Evolutionary conservation across 2,113 vertebrate genomes (phyloP).

Genomic region (Nothoprocta pentlandii): DNA sequence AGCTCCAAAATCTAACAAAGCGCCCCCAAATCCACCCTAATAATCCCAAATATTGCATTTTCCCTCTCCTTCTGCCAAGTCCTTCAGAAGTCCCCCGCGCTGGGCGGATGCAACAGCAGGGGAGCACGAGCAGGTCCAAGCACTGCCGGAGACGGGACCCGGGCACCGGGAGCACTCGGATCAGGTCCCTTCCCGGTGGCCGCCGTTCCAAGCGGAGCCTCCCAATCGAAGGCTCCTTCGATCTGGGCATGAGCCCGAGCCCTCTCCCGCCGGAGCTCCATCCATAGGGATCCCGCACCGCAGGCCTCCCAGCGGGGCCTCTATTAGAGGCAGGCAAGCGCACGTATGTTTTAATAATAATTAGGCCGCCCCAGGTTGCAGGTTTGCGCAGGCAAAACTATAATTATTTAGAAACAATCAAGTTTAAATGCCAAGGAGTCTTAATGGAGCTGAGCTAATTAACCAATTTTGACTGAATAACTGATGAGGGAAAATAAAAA

Average conservation of each 20-base stretch:
- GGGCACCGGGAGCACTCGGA: too few relatives aligned
- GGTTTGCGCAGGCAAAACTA: constrained; percentile 71
- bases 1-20: too few relatives aligned
- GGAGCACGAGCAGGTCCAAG: too few relatives aligned
- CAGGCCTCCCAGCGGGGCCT: constrained; percentile 32
- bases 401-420: constrained; percentile 74
- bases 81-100: background rate
- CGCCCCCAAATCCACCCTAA: too few relatives aligned
- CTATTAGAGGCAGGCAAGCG: constrained; percentile 53
- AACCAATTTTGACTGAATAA: constrained; percentile 67
- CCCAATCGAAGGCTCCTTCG: background rate
- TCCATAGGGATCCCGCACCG: constrained; percentile 24
- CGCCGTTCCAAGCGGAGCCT: background rate
- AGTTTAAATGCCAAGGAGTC: constrained; percentile 67
- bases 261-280: constrained; percentile 21
- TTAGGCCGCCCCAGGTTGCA: constrained; percentile 66
- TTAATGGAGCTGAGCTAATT: constrained; percentile 75
- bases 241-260: background rate
- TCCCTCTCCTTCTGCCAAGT: background rate
- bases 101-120: too few relatives aligned
- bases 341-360: constrained; percentile 52
- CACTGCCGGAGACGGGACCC: too few relatives aligned
- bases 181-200: background rate
- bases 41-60: background rate
- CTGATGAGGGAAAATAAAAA: constrained; percentile 55